A percentile compares a stretch with the other conserved stretches of the same genome.
These are phyloP conservation scores for Hesperia comma DNA, from an alignment of 2,888 invertebrate species.

Conservation along the genomic window DNA sequence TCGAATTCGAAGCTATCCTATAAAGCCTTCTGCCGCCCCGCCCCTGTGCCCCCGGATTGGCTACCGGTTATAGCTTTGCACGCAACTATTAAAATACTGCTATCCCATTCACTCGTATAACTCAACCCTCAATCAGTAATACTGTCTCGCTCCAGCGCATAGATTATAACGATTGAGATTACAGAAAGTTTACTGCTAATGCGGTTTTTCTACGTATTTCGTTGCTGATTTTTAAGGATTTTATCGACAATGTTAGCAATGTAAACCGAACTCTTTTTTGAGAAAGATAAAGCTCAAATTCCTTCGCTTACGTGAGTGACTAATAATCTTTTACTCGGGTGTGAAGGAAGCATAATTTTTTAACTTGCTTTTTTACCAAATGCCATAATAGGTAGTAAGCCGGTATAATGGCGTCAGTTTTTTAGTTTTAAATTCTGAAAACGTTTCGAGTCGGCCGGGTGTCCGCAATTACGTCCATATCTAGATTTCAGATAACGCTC, in stretches of 20 bases:
- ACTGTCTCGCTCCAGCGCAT: constrained; percentile 60
- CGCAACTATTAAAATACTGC: constrained; percentile 53
- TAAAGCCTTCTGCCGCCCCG: constrained; percentile 53
- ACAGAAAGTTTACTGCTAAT: constrained; percentile 70
- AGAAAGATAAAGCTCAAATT: constrained; percentile 30
- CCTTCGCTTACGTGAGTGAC: constrained; percentile 8
- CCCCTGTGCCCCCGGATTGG: constrained; percentile 74
- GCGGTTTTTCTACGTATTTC: constrained; percentile 74
- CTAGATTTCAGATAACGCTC: constrained; percentile 76
- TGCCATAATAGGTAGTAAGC: constrained; percentile 68
- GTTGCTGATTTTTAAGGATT: constrained; percentile 63
- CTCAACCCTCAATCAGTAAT: constrained; percentile 34
- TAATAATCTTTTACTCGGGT: constrained; percentile 47
- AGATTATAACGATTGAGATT: constrained; percentile 70
- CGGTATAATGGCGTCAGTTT: constrained; percentile 66
- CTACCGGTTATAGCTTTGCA: constrained; percentile 63
- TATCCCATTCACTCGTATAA: constrained; percentile 57
- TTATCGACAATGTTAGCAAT: constrained; percentile 47
- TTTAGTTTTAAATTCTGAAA: constrained; percentile 67
- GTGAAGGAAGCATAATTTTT: constrained; percentile 65
- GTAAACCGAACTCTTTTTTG: constrained; percentile 43
- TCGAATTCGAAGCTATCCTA: constrained; percentile 47
- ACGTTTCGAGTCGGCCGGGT: constrained; percentile 65
- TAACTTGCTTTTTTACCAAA: constrained; percentile 68
- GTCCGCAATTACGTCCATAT: constrained; percentile 76